These are phyloP conservation scores for Cantharis rustica DNA, from an alignment of 2,888 invertebrate genomes.

Conservation along the genomic window DNA sequence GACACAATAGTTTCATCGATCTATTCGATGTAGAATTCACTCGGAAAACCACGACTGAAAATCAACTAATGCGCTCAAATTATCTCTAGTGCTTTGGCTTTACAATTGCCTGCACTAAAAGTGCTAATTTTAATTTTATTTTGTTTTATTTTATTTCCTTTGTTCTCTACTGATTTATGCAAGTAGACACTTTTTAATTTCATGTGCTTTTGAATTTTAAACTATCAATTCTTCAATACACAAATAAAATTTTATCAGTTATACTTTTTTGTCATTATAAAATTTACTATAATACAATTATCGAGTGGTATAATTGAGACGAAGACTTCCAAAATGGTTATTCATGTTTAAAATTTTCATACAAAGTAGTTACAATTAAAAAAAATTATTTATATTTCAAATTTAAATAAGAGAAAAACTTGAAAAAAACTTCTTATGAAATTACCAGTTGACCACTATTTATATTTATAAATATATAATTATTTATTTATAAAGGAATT, in stretches of 20 bases:
- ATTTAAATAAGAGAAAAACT: too few species aligned
- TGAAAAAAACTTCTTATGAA: too few species aligned
- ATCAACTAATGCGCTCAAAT: conserved; percentile 50
- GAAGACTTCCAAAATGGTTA: not conserved
- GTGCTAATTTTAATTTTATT: conserved; percentile 42
- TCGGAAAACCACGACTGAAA: conserved; percentile 50
- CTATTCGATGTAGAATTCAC: conserved; percentile 43
- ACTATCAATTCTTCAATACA: not conserved
- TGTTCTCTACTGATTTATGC: not conserved
- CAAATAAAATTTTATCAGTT: not conserved
- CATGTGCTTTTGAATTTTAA: not conserved
- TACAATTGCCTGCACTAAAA: conserved; percentile 38
- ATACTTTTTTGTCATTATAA: too few species aligned
- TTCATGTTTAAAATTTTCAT: too few species aligned
- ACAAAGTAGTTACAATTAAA: too few species aligned
- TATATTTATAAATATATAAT: too few species aligned
- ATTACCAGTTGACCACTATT: too few species aligned
- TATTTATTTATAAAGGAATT: too few species aligned
- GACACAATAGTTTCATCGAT: conserved; percentile 47
- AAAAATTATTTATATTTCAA: too few species aligned
- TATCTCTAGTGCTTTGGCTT: conserved; percentile 47
- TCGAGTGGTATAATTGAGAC: not conserved
- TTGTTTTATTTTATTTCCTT: conserved; percentile 11
- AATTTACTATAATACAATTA: not conserved
- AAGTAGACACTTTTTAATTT: not conserved